Conservation (phyloP, 2,888 invertebrate genomes). For the Microctonus aethiopoides region DNA sequence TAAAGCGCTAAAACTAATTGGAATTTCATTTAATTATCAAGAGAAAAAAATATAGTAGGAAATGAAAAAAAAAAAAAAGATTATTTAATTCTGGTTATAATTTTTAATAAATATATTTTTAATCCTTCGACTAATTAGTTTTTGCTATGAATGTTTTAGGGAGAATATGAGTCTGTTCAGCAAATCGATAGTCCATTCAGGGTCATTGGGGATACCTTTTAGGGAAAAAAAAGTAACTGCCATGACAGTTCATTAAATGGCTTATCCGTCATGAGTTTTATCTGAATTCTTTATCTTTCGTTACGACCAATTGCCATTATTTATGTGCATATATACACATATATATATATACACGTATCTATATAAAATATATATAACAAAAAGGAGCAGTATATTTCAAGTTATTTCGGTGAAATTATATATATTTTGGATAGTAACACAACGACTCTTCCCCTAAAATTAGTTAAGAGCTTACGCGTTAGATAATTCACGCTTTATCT, state of each 20-base stretch:
- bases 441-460: background rate
- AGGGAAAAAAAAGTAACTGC: background rate
- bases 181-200: background rate
- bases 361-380: background rate
- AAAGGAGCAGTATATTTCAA: background rate
- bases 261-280: slow-evolving; percentile 18
- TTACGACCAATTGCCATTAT: slow-evolving; percentile 33
- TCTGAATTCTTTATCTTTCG: slow-evolving; percentile 34
- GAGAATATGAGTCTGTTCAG: background rate
- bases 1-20: slow-evolving; percentile 48
- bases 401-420: background rate
- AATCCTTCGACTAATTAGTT: background rate
- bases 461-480: no score
- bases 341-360: background rate
- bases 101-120: no score
- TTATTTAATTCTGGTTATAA: background rate
- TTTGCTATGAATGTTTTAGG: background rate
- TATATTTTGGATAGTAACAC: background rate
- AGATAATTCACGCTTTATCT: slow-evolving; percentile 1
- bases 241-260: background rate
- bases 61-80: background rate
- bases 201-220: background rate
- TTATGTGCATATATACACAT: background rate
- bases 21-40: slow-evolving; percentile 28
- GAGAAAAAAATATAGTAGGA: background rate